Conservation (phyloP, 2,888 invertebrate genomes). For the Drosophila meridiana region DNA sequence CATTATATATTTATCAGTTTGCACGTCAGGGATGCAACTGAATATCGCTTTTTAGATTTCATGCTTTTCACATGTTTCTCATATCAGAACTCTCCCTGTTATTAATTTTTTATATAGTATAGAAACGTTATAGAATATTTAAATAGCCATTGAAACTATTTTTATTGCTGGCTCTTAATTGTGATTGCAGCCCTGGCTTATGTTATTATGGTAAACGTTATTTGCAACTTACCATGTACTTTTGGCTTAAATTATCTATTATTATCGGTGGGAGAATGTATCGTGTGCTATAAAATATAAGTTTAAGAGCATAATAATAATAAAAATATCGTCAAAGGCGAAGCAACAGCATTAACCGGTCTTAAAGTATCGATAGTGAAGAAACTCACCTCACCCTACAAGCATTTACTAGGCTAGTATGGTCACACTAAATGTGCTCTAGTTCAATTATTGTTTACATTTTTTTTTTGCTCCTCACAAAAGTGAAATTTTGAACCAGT, state of each 20-base stretch:
- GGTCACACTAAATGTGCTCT: conserved; percentile 20
- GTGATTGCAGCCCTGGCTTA: conserved; percentile 20
- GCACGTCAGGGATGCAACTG: conserved; percentile 3
- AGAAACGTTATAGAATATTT: neutral
- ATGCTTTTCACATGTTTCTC: too few relatives aligned
- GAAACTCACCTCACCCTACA: conserved; percentile 13
- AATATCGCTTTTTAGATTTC: neutral
- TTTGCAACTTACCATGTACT: conserved; percentile 6
- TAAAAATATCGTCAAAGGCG: neutral
- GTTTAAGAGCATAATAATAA: neutral
- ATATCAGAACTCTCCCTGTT: neutral
- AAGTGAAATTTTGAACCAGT: conserved; percentile 21
- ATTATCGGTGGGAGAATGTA: neutral
- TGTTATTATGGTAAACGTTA: neutral
- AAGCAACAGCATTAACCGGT: neutral
- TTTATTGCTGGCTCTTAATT: neutral
- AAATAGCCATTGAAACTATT: neutral
- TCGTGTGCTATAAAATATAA: neutral
- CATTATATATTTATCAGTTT: conserved; percentile 23
- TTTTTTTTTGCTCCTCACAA: conserved; percentile 11
- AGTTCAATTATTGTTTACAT: conserved; percentile 41
- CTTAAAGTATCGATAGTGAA: conserved; percentile 23
- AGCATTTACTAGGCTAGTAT: neutral
- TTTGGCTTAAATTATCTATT: neutral
- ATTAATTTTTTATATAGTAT: too few relatives aligned